Evolutionary conservation across 2,113 vertebrate species (phyloP).

Genomic region (Xenotilapia flavipinnis): DNA sequence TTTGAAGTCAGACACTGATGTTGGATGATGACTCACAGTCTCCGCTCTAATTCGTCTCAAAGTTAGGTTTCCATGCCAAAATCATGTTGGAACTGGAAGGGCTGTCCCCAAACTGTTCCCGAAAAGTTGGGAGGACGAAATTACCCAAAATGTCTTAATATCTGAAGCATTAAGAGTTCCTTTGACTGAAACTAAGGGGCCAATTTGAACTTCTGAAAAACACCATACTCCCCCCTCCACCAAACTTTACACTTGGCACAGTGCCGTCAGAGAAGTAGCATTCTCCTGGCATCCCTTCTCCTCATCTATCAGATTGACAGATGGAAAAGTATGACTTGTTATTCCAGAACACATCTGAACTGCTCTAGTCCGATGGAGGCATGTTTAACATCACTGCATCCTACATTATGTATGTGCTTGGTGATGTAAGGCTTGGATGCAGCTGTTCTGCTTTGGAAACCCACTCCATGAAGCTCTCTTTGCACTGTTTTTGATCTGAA

Average conservation of each 20-base stretch:
- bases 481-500: background rate
- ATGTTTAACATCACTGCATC: background rate
- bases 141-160: background rate
- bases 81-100: background rate
- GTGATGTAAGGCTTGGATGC: background rate
- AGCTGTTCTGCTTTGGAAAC: accelerated
- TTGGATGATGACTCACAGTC: background rate
- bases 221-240: background rate
- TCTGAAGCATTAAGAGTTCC: background rate
- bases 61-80: accelerated
- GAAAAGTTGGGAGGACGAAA: accelerated
- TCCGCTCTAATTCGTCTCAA: background rate
- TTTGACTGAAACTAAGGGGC: background rate
- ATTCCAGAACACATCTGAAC: background rate
- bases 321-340: background rate
- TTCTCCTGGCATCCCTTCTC: background rate
- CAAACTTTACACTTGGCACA: background rate
- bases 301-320: background rate
- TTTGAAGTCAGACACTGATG: background rate
- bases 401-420: background rate
- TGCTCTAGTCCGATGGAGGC: background rate
- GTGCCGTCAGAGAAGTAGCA: background rate
- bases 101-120: accelerated
- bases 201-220: background rate
- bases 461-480: background rate